These are phyloP conservation scores for Scomber colias DNA, from an alignment of 2,113 vertebrate genomes.

Conservation along the genomic window DNA sequence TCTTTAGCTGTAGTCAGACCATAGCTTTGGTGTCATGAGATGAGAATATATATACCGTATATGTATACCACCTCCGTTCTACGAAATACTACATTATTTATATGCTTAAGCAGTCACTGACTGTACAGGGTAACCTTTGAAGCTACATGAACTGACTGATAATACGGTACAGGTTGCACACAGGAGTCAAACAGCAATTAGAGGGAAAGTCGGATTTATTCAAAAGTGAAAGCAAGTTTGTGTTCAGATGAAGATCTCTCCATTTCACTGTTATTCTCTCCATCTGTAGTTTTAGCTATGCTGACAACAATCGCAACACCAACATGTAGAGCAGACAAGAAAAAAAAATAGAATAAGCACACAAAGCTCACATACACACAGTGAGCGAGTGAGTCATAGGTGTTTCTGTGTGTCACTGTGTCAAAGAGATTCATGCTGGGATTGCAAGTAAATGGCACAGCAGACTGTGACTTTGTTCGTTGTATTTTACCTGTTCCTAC, in stretches of 20 bases:
- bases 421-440: constrained; percentile 64
- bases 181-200: constrained; percentile 42
- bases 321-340: constrained; percentile 3
- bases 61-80: constrained; percentile 28
- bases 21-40: constrained; percentile 29
- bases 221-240: constrained; percentile 5
- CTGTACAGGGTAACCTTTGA: constrained; percentile 40
- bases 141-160: constrained; percentile 31
- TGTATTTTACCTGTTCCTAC: constrained; percentile 56
- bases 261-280: neutral
- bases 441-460: constrained; percentile 50
- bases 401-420: constrained; percentile 69
- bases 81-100: constrained; percentile 65
- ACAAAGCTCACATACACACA: constrained; percentile 8
- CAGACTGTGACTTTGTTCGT: constrained; percentile 34
- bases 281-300: constrained; percentile 12
- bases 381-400: constrained; percentile 56
- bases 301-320: neutral
- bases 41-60: constrained; percentile 12
- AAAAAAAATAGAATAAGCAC: neutral
- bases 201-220: constrained; percentile 28
- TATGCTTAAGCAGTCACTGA: constrained; percentile 23
- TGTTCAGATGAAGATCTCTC: neutral
- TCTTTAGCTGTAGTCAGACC: constrained; percentile 32
- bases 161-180: neutral